Percentiles rank a stretch among this genome's conserved stretches.
Evolutionary conservation across 2,113 vertebrate species (phyloP).

Genomic region (Ceyx cyanopectus): DNA sequence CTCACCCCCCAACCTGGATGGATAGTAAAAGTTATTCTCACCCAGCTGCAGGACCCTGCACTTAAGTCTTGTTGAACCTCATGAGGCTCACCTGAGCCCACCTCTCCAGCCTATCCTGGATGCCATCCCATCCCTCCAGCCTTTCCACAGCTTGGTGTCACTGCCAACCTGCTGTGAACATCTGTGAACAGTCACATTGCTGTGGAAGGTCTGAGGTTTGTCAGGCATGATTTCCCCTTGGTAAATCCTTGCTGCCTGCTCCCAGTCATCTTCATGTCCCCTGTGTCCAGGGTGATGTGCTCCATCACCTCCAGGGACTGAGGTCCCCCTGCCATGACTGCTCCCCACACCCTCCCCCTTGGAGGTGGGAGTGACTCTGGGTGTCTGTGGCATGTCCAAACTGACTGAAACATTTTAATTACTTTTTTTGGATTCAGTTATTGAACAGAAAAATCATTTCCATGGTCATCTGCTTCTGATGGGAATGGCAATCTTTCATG

Average conservation of each 20-base stretch:
- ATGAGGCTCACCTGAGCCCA: too few relatives aligned
- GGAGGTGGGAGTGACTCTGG: neutral
- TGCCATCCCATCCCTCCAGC: too few relatives aligned
- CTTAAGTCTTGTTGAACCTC: too few relatives aligned
- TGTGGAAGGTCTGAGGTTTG: neutral
- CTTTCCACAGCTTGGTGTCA: too few relatives aligned
- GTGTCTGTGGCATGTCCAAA: neutral
- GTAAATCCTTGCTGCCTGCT: neutral
- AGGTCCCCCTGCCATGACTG: neutral
- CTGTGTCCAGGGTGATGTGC: neutral
- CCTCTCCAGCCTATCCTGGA: too few relatives aligned
- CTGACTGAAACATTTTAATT: neutral
- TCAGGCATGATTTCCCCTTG: neutral
- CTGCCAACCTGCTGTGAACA: too few relatives aligned
- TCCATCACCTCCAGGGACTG: neutral
- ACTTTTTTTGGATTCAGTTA: neutral
- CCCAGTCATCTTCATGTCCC: neutral
- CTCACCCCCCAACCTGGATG: too few relatives aligned
- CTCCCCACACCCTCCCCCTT: neutral
- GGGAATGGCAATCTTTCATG: neutral
- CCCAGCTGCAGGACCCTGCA: too few relatives aligned
- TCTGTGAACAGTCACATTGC: rapidly evolving
- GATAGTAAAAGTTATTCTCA: too few relatives aligned
- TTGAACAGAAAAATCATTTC: neutral
- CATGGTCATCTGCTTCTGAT: neutral